Base-by-base conservation (phyloP, 2,888 invertebrate genomes). In the Eremobia ochroleuca region DNA sequence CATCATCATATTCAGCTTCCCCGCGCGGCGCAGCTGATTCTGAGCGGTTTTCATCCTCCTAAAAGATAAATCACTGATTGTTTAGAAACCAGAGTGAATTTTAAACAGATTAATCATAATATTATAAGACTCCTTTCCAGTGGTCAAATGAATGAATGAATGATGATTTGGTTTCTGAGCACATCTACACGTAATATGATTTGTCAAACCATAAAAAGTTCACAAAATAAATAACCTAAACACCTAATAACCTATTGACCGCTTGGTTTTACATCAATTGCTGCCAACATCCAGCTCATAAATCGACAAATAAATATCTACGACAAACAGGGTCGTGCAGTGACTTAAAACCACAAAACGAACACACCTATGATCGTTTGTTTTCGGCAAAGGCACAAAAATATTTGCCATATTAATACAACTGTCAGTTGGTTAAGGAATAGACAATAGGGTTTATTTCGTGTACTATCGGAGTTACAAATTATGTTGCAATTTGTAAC, bases 1-100 rank as follows among this genome's bases (percentile, higher is more conserved):
- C 98, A 83, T 98, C 98, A 83, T 98, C 98, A 91, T 97, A 98
- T 52, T 97, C 97, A 72, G 97, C 98, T 2, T 97, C 97, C 71
- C 98, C 97, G 74, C 98, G 97, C 0, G 97, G 97, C 3, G 97
- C 97, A 15, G 98, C 97, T 59, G 98, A 97, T 91, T 98, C 98
- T 37, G 98, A 98, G 65, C 98, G 97, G 77, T 98, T 96, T 90
- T 98, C 98, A 85, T 98, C 98, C 91, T 98, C 98, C 98, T 98
- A 71, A 25, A 25, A 71, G 0, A 28, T 46, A 49, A 31, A 43
- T 46, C 6, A 71, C 15, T 8, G 0, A 46, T 40, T 52, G 8
- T 37, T 68, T 68, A 67, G 4, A 28, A 71, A 71, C 8, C 5
- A 5, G 13, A n/a, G 1, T 31, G 18, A 8, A 18, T 37, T n/a